phyloP scores from a whole-genome alignment of 2,113 vertebrate species.

The Rafetus swinhoei region DNA sequence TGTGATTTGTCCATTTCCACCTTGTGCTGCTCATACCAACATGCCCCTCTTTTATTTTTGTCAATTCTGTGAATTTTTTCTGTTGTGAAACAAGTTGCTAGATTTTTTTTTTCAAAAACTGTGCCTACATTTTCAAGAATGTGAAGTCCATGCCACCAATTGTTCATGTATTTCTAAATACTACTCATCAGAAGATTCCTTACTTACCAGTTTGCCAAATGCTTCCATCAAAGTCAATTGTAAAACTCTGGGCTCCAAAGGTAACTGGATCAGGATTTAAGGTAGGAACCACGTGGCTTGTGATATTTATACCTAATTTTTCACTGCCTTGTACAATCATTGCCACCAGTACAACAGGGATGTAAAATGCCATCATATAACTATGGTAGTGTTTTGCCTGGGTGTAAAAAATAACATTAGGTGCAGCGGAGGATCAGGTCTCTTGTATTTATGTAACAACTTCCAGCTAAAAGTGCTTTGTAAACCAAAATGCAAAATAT shows the following conservation, averaged over 20 bases:
- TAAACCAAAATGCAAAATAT: neutral
- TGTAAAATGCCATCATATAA: neutral
- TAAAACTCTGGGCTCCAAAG: neutral
- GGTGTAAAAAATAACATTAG: neutral
- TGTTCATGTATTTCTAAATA: no score
- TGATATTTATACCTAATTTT: neutral
- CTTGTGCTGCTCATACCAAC: neutral
- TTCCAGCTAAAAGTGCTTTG: neutral
- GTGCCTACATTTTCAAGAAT: no score
- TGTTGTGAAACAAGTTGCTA: no score
- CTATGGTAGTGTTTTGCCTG: neutral
- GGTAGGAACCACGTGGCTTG: neutral
- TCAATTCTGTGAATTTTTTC: neutral
- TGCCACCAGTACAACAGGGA: neutral
- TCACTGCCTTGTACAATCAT: neutral
- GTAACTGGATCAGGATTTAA: neutral
- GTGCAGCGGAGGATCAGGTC: neutral
- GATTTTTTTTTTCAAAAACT: no score
- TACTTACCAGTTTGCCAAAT: neutral
- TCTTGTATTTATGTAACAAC: neutral
- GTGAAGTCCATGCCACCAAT: no score
- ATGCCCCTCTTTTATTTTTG: neutral
- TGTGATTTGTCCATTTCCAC: neutral
- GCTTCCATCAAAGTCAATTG: neutral
- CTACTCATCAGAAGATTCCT: no score